Conservation (phyloP, 2,888 invertebrate genomes). For the Linnaemya tessellans region DNA sequence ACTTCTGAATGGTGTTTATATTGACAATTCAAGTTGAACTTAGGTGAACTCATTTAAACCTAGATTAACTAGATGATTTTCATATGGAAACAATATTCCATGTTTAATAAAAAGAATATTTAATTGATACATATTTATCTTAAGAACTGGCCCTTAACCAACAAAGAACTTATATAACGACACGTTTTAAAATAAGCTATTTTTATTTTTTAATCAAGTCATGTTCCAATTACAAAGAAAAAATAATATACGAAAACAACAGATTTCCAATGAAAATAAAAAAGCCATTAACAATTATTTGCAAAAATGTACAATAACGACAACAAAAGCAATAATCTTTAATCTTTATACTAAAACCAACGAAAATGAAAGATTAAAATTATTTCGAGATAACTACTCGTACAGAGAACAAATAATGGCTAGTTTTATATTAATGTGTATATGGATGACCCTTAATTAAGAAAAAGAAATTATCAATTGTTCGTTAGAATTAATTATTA, state of each 20-base stretch:
- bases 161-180: neutral
- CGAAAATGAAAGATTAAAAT: conserved; percentile 39
- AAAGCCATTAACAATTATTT: conserved; percentile 17
- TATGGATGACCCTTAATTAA: conserved; percentile 63
- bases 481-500: conserved; percentile 16
- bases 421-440: neutral
- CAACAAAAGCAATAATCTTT: conserved; percentile 41
- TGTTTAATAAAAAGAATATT: no score
- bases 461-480: conserved; percentile 55
- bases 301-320: conserved; percentile 28
- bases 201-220: conserved; percentile 15
- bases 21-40: no score
- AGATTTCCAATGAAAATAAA: conserved; percentile 31
- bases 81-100: no score
- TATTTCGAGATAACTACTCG: conserved; percentile 37
- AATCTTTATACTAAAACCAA: conserved; percentile 41
- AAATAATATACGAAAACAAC: conserved; percentile 12
- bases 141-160: neutral
- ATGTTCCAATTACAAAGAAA: conserved; percentile 36
- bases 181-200: neutral
- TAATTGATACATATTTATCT: no score
- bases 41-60: no score
- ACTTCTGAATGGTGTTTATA: no score
- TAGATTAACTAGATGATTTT: no score
- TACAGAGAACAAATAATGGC: neutral